Evolutionary conservation across 2,888 invertebrate genomes (phyloP), one percentile per base, ranked within the genome.

Genomic region (Campoplex capitator): DNA sequence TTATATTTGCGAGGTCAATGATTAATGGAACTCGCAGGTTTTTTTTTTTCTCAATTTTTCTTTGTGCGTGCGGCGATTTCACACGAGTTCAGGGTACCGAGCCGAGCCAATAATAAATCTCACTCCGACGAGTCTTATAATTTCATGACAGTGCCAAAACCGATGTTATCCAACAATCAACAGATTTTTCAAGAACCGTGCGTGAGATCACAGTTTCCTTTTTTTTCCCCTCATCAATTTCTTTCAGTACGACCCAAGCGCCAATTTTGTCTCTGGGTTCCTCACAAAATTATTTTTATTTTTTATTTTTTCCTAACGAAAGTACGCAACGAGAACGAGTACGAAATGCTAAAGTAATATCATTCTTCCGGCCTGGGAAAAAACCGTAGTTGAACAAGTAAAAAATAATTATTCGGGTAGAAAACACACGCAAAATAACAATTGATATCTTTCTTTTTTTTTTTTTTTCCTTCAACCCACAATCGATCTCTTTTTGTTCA

Each of bases 401-500:
- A 75, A 85, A 38, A 78, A 84, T 38, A 32, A 76, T 86, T 75
- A 79, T 58, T 84, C 75, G 65, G 80, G 79, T 88, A 56, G 71
- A 85, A 58, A 77, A 83, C 67, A 82, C 70, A 58, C 77, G 82
- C 73, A 42, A 75, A 84, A 83, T 62, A 74, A 84, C 75, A 71
- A 62, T 38, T 51, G 48, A 58, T 79, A 80, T 45, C 73, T 56
- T 79, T 23, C 23, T 23, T 23, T 73, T 56, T 79, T 23, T 73
- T 56, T 79, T 75, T 81, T 45, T 18, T 32, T 6, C 56, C 78
- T 82, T 65, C 38, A 42, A 77, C 77, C 77, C 58, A 42, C 9
- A 28, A 74, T 84, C 67, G 28, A 68, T 62, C 79, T 84, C 81
- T 85, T 89, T 87, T 88, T 84, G 79, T 83, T 89, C 80, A 88